Evolutionary conservation across 2,888 invertebrate species (phyloP).

Genomic region (Diachrysia chrysitis): DNA sequence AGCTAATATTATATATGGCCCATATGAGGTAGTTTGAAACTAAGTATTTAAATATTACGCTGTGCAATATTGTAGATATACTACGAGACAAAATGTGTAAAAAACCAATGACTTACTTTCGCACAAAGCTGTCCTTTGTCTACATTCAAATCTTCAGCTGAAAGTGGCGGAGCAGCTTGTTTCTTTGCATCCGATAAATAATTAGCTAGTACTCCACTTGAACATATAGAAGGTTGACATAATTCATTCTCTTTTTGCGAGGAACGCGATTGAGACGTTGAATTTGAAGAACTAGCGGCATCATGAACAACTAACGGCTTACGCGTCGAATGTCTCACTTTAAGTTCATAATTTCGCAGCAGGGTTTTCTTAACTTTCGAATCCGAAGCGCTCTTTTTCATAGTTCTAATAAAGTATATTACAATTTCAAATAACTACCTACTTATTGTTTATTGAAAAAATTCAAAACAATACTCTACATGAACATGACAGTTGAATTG

Average conservation of each 20-base stretch:
- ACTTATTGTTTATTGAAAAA: slow-evolving; percentile 42
- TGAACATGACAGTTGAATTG: slow-evolving; percentile 16
- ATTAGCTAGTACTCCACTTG: slow-evolving; percentile 78
- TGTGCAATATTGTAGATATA: not conserved
- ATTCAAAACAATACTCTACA: slow-evolving; percentile 47
- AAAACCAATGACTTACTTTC: slow-evolving; percentile 70
- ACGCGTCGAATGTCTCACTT: slow-evolving; percentile 60
- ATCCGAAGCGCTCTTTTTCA: slow-evolving; percentile 75
- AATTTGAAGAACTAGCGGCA: slow-evolving; percentile 63
- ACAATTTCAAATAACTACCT: slow-evolving; percentile 5
- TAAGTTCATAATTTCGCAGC: slow-evolving; percentile 77
- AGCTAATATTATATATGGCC: not conserved
- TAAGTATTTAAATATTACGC: not conserved
- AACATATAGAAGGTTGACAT: slow-evolving; percentile 76
- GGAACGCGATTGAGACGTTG: slow-evolving; percentile 31
- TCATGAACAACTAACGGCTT: slow-evolving; percentile 67
- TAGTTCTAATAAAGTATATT: slow-evolving; percentile 46
- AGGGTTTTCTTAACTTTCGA: slow-evolving; percentile 82
- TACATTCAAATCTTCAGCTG: slow-evolving; percentile 67
- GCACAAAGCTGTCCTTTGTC: slow-evolving; percentile 67
- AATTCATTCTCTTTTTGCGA: slow-evolving; percentile 69
- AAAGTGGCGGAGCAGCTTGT: slow-evolving; percentile 58
- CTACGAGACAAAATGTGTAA: not conserved
- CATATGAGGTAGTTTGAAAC: too few species aligned
- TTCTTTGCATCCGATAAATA: slow-evolving; percentile 76